Evolutionary conservation across 2,888 invertebrate species (phyloP).

Genomic region (Toxonevra muliebris): DNA sequence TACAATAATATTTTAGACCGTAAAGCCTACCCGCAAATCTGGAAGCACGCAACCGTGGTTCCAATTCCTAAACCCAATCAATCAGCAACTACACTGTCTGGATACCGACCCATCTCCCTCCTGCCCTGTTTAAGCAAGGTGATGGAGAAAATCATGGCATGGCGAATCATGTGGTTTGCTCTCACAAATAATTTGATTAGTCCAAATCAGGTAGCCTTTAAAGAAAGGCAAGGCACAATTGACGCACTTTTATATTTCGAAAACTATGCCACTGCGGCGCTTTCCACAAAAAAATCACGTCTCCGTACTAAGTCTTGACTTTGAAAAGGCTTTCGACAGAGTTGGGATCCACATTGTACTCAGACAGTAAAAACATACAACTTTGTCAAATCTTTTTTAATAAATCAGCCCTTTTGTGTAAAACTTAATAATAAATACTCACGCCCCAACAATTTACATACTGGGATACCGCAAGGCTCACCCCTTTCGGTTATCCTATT

Average conservation of each 20-base stretch:
- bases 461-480: conserved; percentile 18
- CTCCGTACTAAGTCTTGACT: neutral
- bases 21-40: neutral
- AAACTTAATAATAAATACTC: conserved; percentile 7
- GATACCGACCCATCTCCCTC: neutral
- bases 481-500: conserved; percentile 15
- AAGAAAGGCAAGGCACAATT: conserved; percentile 16
- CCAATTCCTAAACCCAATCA: neutral
- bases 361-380: conserved; percentile 10
- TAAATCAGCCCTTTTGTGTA: neutral
- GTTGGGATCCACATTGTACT: conserved; percentile 3
- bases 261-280: neutral
- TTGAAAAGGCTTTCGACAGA: neutral
- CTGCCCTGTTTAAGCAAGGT: neutral
- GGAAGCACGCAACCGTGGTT: neutral
- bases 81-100: neutral
- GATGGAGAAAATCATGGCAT: neutral
- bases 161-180: conserved; percentile 46
- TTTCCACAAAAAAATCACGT: conserved; percentile 24
- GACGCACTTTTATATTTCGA: conserved; percentile 19
- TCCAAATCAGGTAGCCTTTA: conserved; percentile 13
- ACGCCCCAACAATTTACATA: neutral
- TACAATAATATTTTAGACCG: neutral
- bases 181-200: conserved; percentile 13
- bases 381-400: conserved; percentile 11